Evolutionary conservation across 2,888 invertebrate genomes (phyloP), one percentile per base, ranked within the genome.

Genomic region (Omphaloscelis lunosa): DNA sequence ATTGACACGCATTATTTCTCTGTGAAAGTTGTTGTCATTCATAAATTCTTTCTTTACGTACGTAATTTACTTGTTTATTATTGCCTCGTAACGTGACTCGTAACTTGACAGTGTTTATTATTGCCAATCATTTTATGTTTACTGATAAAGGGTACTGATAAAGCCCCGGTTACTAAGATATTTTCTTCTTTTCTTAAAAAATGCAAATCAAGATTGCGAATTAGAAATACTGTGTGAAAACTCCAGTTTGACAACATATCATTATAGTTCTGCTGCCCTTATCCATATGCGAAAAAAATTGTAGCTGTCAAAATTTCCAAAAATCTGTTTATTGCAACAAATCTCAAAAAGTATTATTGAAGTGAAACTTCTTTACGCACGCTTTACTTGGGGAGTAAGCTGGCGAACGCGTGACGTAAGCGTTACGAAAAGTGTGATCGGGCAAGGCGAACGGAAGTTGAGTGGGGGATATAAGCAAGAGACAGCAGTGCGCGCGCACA

Each of bases 1-100:
- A 80, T 80, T 80, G 80, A 80, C 80, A 75, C 23, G 20, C 45
- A 80, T 75, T 45, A 27, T 39, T 29, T 48, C n/a, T 34, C 41
- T 63, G 23, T 79, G 62, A 68, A 79, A 79, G 79, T 79, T 56
- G 56, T 15, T 48, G 48, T 23, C 4, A 58, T 41, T 67, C 41
- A 23, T 29, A 56, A 20, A 20, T 0, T 39, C 0, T 39, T n/a
- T 29, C 12, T 34, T 51, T 41, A 15, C 20, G 39, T n/a, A 8
- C 20, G 29, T n/a, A 51, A 51, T 51, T 51, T n/a, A n/a, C n/a
- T n/a, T n/a, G n/a, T n/a, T n/a, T n/a, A n/a, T n/a, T n/a, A n/a
- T n/a, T n/a, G n/a, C n/a, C n/a, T n/a, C n/a, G n/a, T n/a, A n/a
- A n/a, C n/a, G n/a, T n/a, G n/a, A n/a, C n/a, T n/a, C n/a, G n/a